These are phyloP conservation scores for Physocephala rufipes DNA, from an alignment of 2,888 invertebrate species.

Conservation along the genomic window DNA sequence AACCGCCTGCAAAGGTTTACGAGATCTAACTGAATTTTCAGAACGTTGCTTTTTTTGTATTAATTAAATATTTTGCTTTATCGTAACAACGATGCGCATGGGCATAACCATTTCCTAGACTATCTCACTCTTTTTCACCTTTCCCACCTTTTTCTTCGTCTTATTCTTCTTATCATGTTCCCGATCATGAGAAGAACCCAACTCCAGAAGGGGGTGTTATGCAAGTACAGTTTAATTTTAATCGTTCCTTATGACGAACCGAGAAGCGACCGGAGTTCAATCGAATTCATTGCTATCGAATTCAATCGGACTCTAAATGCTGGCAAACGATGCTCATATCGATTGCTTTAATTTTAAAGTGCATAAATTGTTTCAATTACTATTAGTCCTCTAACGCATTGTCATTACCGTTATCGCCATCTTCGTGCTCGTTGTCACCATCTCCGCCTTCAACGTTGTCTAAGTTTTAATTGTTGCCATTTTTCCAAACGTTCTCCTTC, in stretches of 20 bases:
- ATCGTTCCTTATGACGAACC: constrained; percentile 7
- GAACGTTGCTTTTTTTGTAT: too few relatives aligned
- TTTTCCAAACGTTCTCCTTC: background rate
- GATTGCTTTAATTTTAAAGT: background rate
- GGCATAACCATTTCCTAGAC: too few relatives aligned
- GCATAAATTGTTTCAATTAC: constrained; percentile 18
- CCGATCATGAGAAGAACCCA: background rate
- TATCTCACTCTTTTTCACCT: too few relatives aligned
- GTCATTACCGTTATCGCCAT: too few relatives aligned
- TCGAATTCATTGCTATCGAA: background rate
- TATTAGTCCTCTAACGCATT: constrained; percentile 1
- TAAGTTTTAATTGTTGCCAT: background rate
- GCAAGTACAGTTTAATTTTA: constrained; percentile 18
- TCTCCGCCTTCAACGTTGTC: background rate
- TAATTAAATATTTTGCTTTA: too few relatives aligned
- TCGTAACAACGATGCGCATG: too few relatives aligned
- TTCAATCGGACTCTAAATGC: background rate
- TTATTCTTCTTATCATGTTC: background rate
- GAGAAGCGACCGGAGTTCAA: background rate
- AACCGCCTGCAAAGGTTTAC: too few relatives aligned
- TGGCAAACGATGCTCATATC: background rate
- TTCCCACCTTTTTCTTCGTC: background rate
- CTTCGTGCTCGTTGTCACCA: background rate
- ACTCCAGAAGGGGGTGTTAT: constrained; percentile 14
- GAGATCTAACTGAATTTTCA: too few relatives aligned